Base-by-base conservation (phyloP, 2,113 vertebrate species). In the Daboia siamensis region DNA sequence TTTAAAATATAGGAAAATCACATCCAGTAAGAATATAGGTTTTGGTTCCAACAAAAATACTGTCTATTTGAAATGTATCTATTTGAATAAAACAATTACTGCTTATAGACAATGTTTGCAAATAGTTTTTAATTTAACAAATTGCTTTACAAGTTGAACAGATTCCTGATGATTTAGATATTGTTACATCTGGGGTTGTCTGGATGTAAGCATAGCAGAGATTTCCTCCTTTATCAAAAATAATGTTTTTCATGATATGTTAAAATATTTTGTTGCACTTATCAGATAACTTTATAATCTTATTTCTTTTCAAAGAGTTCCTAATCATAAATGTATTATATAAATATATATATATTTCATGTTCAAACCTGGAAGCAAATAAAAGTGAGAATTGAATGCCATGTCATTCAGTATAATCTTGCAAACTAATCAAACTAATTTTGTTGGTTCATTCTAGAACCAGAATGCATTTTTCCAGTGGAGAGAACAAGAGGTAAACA, bases 371-470 rank as follows among this genome's bases (percentile, higher is more conserved):
- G 86, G 69, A 92, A 69, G 55, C 13, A 94, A 20, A 20, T 91
- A 93, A 29, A 39, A 12, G 59, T n/a, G 88, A 94, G 94, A 96
- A 94, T 88, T 89, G 85, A 51, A 84, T 94, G 95, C 94, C 54
- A 33, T 91, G 94, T 95, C 94, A 93, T 91, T 52, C 59, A 44
- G 3, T 94, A 90, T 55, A 94, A 90, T 94, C 87, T 93, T 95
- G 89, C 61, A 94, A 93, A 95, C 91, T 93, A 90, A 94, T 94
- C 95, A 48, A 57, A n/a, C n/a, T 21, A n/a, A 95, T 97, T 97
- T 97, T 94, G 96, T 95, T 94, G 95, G 95, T 94, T 94, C 95
- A 92, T 94, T 97, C 92, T 96, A 95, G 93, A 93, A 92, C 89
- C 94, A 29, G 91, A 96, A 91, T 94, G 90, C 39, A 94, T 92